These are phyloP conservation scores for Aphyosemion australe DNA, from an alignment of 2,113 vertebrate species.

Conservation along the genomic window DNA sequence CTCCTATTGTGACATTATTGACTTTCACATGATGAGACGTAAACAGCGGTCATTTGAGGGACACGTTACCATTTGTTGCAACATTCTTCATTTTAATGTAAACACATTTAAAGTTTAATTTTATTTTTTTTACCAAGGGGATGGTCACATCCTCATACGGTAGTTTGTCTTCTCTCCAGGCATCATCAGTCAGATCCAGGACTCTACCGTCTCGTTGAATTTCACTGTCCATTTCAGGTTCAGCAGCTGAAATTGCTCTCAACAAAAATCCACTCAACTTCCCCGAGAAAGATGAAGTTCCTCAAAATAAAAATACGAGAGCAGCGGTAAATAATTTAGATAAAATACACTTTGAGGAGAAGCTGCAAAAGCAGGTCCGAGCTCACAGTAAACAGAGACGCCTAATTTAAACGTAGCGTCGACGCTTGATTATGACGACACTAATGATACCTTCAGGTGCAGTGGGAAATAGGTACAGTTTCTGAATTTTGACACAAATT, in stretches of 20 bases:
- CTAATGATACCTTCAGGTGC: background rate
- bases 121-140: conserved; percentile 90
- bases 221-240: conserved; percentile 89
- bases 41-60: no score
- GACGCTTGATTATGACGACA: conserved; percentile 43
- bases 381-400: background rate
- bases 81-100: no score
- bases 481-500: no score
- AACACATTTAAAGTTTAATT: background rate
- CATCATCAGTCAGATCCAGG: conserved; percentile 95
- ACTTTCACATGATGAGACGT: no score
- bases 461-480: background rate
- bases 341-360: background rate
- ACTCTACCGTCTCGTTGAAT: conserved; percentile 95
- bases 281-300: background rate
- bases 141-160: conserved; percentile 97
- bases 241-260: background rate
- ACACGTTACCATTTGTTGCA: no score
- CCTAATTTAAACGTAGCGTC: background rate
- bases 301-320: background rate
- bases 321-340: background rate
- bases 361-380: no score
- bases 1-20: no score
- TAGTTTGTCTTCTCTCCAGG: conserved; percentile 94
- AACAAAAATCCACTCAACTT: background rate